Base-by-base conservation (phyloP, 2,888 invertebrate species). In the Thyatira batis region DNA sequence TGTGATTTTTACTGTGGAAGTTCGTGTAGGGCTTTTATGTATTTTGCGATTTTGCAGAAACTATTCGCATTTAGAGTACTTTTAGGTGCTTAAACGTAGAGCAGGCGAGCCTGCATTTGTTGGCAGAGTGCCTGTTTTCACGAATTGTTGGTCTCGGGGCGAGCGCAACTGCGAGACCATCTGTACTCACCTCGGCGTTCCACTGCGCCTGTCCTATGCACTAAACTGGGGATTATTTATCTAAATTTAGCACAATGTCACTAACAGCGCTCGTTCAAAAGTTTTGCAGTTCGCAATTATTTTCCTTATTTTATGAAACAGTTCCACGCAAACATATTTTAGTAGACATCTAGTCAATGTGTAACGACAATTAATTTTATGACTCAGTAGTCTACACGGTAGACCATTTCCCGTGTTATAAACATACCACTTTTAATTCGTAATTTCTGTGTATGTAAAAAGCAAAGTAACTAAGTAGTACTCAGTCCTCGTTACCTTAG, bases 71-170 rank as follows among this genome's bases (percentile, higher is more conserved):
- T 73, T 75, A 67, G 63, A 63, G 60, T 65, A 61, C 67, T 62
- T 71, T 67, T 61, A 61, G 63, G 70, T 69, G 65, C 69, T 75
- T 74, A 63, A 73, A 72, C 71, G 67, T 67, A 69, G 57, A 56
- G 54, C 55, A 52, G 65, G 59, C 64, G 69, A 63, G 71, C 66
- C 70, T 74, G 73, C 76, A 69, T 73, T 76, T 67, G 78, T 85
- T 87, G 88, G 87, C 87, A 85, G 65, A 64, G 73, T 83, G 88
- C 86, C 86, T 80, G 72, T 67, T 73, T 70, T 69, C 64, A 69
- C 69, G 72, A 76, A 73, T 75, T 71, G 76, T 77, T 69, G 76
- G 73, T 69, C 65, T 69, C 54, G 58, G 58, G 55, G 69, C 62
- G 58, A 59, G 60, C 65, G 58, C 54, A 63, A 33, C 60, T 69